phyloP scores from a whole-genome alignment of 92 coral and sea anemone species.

The Porites lobata region DNA sequence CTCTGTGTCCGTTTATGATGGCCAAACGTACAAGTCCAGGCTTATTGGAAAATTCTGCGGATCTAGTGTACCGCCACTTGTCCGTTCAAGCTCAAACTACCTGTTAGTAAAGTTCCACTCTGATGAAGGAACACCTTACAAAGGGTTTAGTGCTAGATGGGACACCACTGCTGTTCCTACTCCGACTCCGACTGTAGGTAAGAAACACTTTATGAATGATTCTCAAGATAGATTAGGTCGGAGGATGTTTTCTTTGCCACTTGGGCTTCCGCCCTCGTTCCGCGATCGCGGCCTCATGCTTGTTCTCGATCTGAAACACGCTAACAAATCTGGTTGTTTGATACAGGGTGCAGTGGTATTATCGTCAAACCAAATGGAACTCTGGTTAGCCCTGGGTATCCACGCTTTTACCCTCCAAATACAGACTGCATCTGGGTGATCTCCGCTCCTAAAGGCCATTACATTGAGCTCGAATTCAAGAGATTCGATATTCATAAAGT shows the following conservation, averaged over 20 bases:
- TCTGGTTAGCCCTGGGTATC: constrained; percentile 80
- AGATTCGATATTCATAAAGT: constrained; percentile 67
- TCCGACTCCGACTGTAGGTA: neutral
- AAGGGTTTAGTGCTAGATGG: constrained; percentile 80
- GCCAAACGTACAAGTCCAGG: constrained; percentile 57
- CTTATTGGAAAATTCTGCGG: constrained; percentile 80
- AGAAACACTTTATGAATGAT: neutral
- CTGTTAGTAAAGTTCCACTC: constrained; percentile 79
- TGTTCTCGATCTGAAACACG: no score
- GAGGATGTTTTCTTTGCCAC: no score
- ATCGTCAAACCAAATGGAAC: constrained; percentile 68
- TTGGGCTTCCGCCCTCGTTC: no score
- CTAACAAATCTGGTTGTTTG: neutral
- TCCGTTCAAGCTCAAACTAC: constrained; percentile 60
- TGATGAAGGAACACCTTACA: constrained; percentile 48
- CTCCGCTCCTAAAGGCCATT: constrained; percentile 63
- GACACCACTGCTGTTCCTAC: neutral
- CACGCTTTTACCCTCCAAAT: constrained; percentile 62
- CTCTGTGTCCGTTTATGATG: constrained; percentile 80
- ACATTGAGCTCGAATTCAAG: constrained; percentile 73
- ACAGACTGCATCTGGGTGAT: constrained; percentile 87
- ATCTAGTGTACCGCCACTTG: constrained; percentile 36
- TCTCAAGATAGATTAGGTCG: no score
- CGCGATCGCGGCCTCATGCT: no score
- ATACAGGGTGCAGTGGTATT: constrained; percentile 75